Evolutionary conservation across 1,140 invertebrate species (phyloP).

Genomic region (Lucilia cuprina): DNA sequence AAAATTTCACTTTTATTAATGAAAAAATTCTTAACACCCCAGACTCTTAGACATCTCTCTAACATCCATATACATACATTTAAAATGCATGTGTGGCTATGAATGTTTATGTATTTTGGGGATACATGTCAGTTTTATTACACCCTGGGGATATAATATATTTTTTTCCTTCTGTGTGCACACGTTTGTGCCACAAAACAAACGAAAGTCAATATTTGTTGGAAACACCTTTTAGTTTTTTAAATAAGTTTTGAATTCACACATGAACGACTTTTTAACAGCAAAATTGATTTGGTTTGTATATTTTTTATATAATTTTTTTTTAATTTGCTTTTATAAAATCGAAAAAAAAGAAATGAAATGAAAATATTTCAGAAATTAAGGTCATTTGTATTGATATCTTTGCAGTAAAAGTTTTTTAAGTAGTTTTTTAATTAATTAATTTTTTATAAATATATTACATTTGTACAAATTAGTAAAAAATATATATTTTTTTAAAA

Average conservation of each 20-base stretch:
- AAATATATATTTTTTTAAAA: too few relatives aligned
- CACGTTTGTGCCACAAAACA: neutral
- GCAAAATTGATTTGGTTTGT: too few relatives aligned
- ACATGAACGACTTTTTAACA: neutral
- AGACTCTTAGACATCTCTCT: neutral
- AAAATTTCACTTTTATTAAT: conserved; percentile 33
- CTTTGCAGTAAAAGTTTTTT: too few relatives aligned
- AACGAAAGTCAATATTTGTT: neutral
- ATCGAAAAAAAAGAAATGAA: too few relatives aligned
- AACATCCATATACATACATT: too few relatives aligned
- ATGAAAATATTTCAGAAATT: too few relatives aligned
- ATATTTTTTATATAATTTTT: too few relatives aligned
- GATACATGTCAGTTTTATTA: conserved; percentile 21
- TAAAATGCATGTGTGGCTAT: neutral
- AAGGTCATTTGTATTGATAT: too few relatives aligned
- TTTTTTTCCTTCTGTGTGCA: neutral
- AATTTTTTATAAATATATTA: too few relatives aligned
- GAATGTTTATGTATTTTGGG: neutral
- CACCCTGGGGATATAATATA: neutral
- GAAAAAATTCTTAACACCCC: conserved; percentile 5
- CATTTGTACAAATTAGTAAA: too few relatives aligned
- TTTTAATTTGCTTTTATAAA: too few relatives aligned
- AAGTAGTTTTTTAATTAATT: too few relatives aligned
- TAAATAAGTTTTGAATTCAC: neutral
- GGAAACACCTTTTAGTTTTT: conserved; percentile 7